Evolutionary conservation across 2,113 vertebrate species (phyloP).

Genomic region (Elachura formosa): DNA sequence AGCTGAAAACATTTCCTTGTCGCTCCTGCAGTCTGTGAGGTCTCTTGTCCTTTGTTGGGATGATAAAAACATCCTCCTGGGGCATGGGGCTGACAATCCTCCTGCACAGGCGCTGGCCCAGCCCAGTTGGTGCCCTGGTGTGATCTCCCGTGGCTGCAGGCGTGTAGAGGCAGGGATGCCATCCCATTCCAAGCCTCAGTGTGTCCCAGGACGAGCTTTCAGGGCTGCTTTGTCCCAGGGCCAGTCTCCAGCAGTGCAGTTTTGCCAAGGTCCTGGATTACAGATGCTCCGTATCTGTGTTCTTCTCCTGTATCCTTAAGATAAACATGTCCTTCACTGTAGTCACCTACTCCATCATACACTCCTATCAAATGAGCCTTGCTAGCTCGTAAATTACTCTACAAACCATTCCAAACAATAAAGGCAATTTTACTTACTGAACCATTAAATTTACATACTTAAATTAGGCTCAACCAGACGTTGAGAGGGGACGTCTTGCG

Average conservation of each 20-base stretch:
- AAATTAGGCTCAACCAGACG: constrained; percentile 72
- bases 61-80: not conserved
- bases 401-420: constrained; percentile 74
- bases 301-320: constrained; percentile 6
- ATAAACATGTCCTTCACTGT: constrained; percentile 39
- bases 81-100: accelerated
- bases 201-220: not conserved
- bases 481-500: constrained; percentile 40
- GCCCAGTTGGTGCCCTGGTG: not conserved
- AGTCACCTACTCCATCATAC: constrained; percentile 54
- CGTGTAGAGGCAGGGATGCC: accelerated
- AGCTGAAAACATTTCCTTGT: not conserved
- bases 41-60: not conserved
- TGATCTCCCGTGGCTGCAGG: not conserved
- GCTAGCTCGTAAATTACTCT: constrained; percentile 66
- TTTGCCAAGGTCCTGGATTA: not conserved
- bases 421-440: constrained; percentile 75
- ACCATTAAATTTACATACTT: constrained; percentile 75
- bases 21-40: accelerated
- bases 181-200: not conserved
- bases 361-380: constrained; percentile 59
- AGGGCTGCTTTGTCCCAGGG: not conserved
- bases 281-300: not conserved
- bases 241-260: accelerated
- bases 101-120: not conserved